Percentiles rank a stretch among this genome's conserved stretches.
These are phyloP conservation scores for Triplophysa bombifrons DNA, from an alignment of 2,797 vertebrate species.

Conservation along the genomic window DNA sequence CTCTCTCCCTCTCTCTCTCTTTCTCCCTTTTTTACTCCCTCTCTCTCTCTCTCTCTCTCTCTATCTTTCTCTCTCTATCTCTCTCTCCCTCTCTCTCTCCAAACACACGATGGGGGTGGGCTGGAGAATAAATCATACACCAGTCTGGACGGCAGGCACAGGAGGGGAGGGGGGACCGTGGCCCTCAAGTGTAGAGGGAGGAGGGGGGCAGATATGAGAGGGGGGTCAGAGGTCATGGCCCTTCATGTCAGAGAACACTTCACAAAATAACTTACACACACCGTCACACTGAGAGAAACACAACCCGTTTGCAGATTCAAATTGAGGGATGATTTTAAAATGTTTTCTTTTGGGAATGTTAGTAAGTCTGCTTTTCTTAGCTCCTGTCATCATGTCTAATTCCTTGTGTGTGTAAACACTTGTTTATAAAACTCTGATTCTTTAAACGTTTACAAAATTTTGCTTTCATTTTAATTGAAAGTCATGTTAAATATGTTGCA, in stretches of 20 bases:
- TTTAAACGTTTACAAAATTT: too few relatives aligned
- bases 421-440: too few relatives aligned
- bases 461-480: not conserved
- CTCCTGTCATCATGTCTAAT: too few relatives aligned
- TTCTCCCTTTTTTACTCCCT: too few relatives aligned
- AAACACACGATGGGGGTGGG: conserved; percentile 32
- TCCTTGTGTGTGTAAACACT: too few relatives aligned
- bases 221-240: conserved; percentile 60
- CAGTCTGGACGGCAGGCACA: not conserved
- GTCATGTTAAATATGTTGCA: not conserved
- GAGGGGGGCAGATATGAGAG: conserved; percentile 54
- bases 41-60: too few relatives aligned
- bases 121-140: conserved; percentile 55
- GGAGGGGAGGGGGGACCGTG: conserved; percentile 31
- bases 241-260: conserved; percentile 63
- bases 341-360: too few relatives aligned
- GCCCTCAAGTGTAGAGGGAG: conserved; percentile 43
- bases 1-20: too few relatives aligned
- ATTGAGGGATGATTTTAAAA: too few relatives aligned
- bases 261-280: conserved; percentile 59
- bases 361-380: too few relatives aligned
- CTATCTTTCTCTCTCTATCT: not conserved
- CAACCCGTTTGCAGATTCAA: not conserved
- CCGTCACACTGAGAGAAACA: not conserved
- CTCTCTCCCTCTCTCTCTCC: conserved; percentile 20